These are phyloP conservation scores for Monochamus saltuarius DNA, from an alignment of 1,140 invertebrate species.

Conservation along the genomic window DNA sequence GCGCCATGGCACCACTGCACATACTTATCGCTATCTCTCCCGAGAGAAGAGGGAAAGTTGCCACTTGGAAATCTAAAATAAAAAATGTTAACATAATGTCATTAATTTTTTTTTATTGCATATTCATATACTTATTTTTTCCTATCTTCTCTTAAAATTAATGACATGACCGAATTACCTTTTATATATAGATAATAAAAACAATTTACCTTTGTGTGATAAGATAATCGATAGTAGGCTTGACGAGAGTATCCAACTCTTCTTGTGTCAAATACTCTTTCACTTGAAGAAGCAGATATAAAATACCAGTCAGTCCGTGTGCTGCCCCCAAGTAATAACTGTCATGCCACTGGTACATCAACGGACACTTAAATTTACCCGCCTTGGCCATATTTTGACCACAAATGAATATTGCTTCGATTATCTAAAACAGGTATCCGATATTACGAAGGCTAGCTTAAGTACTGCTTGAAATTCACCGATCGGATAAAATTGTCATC, in stretches of 20 bases:
- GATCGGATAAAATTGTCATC: conserved; percentile 55
- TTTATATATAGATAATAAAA: too few species aligned
- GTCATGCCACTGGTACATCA: conserved; percentile 88
- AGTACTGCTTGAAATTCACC: conserved; percentile 42
- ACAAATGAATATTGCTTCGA: conserved; percentile 64
- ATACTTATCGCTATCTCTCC: conserved; percentile 70
- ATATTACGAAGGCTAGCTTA: conserved; percentile 8
- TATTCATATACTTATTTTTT: too few species aligned
- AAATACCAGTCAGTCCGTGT: conserved; percentile 84
- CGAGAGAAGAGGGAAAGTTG: conserved; percentile 84
- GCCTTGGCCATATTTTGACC: conserved; percentile 61
- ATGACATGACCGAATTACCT: too few species aligned
- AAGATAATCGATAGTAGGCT: conserved; percentile 69
- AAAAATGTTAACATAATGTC: not conserved
- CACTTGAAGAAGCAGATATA: conserved; percentile 79
- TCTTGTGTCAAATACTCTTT: conserved; percentile 50
- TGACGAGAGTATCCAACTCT: conserved; percentile 58
- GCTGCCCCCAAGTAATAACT: conserved; percentile 84
- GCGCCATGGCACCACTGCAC: conserved; percentile 97
- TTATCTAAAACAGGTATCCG: conserved; percentile 56
- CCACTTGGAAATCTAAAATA: conserved; percentile 64
- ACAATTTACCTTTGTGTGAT: conserved; percentile 49
- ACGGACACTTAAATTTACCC: conserved; percentile 58
- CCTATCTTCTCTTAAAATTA: not conserved
- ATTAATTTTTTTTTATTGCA: too few species aligned